Percentiles rank a stretch among this genome's conserved stretches.
These are phyloP conservation scores for Botrylloides violaceus DNA, from an alignment of 23 tunicate genomes.

Conservation along the genomic window DNA sequence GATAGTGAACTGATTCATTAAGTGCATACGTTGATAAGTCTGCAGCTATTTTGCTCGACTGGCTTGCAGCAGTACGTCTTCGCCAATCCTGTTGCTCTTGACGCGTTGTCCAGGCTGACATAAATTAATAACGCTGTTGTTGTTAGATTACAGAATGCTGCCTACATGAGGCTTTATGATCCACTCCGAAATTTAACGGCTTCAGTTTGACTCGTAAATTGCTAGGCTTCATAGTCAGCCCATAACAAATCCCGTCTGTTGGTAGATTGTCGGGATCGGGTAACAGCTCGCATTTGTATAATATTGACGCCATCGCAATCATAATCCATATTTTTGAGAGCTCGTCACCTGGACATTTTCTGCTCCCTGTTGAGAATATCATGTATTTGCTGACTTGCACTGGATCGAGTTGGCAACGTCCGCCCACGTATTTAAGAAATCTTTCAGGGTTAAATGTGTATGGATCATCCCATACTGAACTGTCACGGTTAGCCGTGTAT, in stretches of 20 bases:
- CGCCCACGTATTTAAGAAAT: conserved; percentile 27
- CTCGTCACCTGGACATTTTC: conserved; percentile 52
- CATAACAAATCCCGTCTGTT: conserved; percentile 22
- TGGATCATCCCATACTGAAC: conserved; percentile 28
- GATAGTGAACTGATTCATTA: no score
- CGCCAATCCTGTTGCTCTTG: not conserved
- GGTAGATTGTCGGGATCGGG: conserved; percentile 31
- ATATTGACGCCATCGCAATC: conserved; percentile 23
- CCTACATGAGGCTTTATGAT: not conserved
- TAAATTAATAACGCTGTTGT: not conserved
- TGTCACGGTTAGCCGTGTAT: conserved; percentile 35
- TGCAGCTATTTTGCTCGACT: no score
- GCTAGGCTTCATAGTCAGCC: conserved; percentile 34
- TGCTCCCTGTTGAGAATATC: conserved; percentile 34
- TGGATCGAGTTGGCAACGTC: conserved; percentile 3
- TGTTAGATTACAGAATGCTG: not conserved
- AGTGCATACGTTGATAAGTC: no score
- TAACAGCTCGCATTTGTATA: conserved; percentile 23
- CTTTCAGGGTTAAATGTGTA: conserved; percentile 32
- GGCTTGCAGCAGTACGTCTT: no score
- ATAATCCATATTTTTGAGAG: conserved; percentile 27
- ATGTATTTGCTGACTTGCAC: conserved; percentile 19
- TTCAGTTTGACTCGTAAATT: conserved; percentile 20
- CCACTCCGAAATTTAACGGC: conserved; percentile 1
- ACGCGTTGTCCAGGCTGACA: not conserved